Conservation (phyloP, 2,888 invertebrate species). For the Pollenia labialis region DNA sequence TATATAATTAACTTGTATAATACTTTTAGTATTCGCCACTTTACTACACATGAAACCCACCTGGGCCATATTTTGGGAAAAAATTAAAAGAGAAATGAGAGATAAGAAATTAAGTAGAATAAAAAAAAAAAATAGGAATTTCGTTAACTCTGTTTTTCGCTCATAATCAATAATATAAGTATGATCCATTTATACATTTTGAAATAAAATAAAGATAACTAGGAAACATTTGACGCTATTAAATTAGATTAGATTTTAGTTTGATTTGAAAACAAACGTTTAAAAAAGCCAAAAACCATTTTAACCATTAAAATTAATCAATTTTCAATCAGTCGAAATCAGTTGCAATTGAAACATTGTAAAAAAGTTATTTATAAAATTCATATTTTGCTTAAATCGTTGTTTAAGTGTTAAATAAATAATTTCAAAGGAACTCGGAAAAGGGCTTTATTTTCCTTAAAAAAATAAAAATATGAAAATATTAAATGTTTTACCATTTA, state of each 20-base stretch:
- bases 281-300: neutral
- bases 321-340: slow-evolving; percentile 32
- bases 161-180: slow-evolving; percentile 19
- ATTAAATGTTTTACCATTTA: slow-evolving; percentile 22
- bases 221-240: neutral
- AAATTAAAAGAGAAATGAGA: neutral
- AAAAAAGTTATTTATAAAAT: slow-evolving; percentile 12
- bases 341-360: slow-evolving; percentile 41
- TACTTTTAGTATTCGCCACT: neutral
- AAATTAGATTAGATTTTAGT: slow-evolving; percentile 47
- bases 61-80: neutral
- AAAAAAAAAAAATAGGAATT: slow-evolving; percentile 10
- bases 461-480: slow-evolving; percentile 47
- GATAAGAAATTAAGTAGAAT: slow-evolving; percentile 19
- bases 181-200: neutral
- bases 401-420: neutral
- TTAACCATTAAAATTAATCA: slow-evolving; percentile 17
- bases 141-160: neutral
- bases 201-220: slow-evolving; percentile 24
- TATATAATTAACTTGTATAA: neutral
- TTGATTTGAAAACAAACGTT: slow-evolving; percentile 54
- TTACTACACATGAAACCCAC: slow-evolving; percentile 20
- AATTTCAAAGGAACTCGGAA: too few relatives aligned
- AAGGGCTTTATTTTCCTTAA: neutral
- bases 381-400: neutral